These are phyloP conservation scores for Lampris megalopsis DNA, from an alignment of 2,113 vertebrate species.

Conservation along the genomic window DNA sequence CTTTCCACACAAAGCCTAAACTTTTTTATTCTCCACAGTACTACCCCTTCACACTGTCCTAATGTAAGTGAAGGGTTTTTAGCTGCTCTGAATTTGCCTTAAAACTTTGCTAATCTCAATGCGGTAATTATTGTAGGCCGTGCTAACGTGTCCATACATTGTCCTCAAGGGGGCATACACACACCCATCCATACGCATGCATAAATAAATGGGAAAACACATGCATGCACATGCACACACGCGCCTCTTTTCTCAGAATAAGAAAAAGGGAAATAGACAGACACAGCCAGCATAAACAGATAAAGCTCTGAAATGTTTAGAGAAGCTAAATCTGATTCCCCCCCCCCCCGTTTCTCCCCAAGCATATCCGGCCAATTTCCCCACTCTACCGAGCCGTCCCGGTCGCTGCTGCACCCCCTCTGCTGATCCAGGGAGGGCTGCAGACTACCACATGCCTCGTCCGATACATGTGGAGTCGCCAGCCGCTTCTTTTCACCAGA, in stretches of 20 bases:
- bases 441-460: no score
- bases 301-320: background rate
- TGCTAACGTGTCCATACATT: background rate
- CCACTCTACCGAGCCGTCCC: no score
- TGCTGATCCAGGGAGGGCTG: no score
- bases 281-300: background rate
- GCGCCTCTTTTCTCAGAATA: slow-evolving; percentile 17
- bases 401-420: no score
- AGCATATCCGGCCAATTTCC: no score
- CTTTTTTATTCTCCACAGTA: background rate
- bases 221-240: background rate
- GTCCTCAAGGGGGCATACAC: background rate
- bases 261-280: slow-evolving; percentile 1
- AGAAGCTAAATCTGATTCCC: slow-evolving; percentile 16
- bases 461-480: no score
- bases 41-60: background rate
- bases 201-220: background rate
- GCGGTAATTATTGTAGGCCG: no score
- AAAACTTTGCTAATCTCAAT: slow-evolving; percentile 9
- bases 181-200: no score
- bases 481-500: no score
- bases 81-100: slow-evolving; percentile 18
- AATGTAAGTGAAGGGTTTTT: background rate
- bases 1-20: background rate
- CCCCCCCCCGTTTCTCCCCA: no score